Base-by-base conservation (phyloP, 1,140 invertebrate species). In the Bombus huntii region DNA sequence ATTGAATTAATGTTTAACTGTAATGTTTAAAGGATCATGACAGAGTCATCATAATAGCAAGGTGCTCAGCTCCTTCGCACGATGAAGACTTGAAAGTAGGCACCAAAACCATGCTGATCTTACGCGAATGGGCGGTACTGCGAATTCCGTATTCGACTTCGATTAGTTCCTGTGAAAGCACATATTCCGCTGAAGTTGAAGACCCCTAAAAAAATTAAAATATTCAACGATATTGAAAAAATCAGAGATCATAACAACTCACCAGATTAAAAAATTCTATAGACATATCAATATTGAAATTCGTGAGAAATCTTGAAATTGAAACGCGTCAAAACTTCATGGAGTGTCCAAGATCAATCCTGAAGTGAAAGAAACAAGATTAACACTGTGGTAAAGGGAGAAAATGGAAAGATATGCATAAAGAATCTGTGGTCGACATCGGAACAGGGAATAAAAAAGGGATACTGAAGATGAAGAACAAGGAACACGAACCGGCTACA, bases 61-160 rank as follows among this genome's bases (percentile, higher is more conserved):
- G 91, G 82, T 92, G 91, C 71, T 70, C 88, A 3, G 77, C 86
- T 4, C 37, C 74, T 25, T 53, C 31, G 6, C 28, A 47, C 15
- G 28, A 62, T 12, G n/a, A 70, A 2, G 25, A 76, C 44, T 34
- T 92, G n/a, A 90, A 81, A 84, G 89, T 93, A 83, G 92, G 92
- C 12, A 91, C 93, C 3, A 92, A 88, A 83, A 93, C 93, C 1
- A 81, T 92, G 74, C 34, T 93, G 39, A 93, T 88, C 34, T 62
- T 93, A 15, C 89, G 92, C 2, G 91, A 93, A 71, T 44, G 34
- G 15, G 85, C 86, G 1, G 10, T 75, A n/a, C 13, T 91, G 13
- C 88, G 87, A 90, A 37, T 65, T n/a, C 62, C 86, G 12, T 3
- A 42, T 53, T 25, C 75, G 4, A 85, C 25, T n/a, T 70, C 87